These are phyloP conservation scores for Geotrypetes seraphini DNA, from an alignment of 2,797 vertebrate genomes.

Conservation along the genomic window DNA sequence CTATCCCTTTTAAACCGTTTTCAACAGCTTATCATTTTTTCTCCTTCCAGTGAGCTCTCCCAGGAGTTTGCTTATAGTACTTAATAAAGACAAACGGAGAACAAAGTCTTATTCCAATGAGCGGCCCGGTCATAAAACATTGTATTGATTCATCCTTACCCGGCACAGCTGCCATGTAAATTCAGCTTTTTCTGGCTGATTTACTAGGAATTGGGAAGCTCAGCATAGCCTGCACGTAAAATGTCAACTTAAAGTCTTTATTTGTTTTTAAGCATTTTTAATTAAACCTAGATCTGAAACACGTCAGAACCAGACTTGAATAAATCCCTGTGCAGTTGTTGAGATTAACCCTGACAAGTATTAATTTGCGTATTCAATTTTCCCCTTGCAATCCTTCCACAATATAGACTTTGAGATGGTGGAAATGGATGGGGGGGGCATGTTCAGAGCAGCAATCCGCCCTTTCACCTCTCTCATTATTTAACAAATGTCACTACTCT, in stretches of 20 bases:
- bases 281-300: slow-evolving; percentile 26
- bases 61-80: no score
- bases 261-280: slow-evolving; percentile 31
- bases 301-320: slow-evolving; percentile 15
- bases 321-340: slow-evolving; percentile 1
- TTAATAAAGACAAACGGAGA: no score
- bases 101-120: no score
- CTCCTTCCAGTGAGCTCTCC: no score
- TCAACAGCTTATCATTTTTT: no score
- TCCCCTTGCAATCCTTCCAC: background rate
- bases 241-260: slow-evolving; percentile 14
- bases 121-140: no score
- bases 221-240: slow-evolving; percentile 13
- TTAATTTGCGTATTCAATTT: background rate
- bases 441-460: no score
- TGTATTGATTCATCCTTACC: slow-evolving; percentile 2
- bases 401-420: background rate
- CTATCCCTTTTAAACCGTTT: no score
- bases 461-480: background rate
- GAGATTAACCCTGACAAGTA: slow-evolving; percentile 15
- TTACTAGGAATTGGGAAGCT: slow-evolving; percentile 5
- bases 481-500: background rate
- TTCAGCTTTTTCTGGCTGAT: background rate
- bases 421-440: no score
- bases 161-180: background rate